These are phyloP conservation scores for Dromius quadrimaculatus DNA, from an alignment of 2,888 invertebrate species.

Conservation along the genomic window DNA sequence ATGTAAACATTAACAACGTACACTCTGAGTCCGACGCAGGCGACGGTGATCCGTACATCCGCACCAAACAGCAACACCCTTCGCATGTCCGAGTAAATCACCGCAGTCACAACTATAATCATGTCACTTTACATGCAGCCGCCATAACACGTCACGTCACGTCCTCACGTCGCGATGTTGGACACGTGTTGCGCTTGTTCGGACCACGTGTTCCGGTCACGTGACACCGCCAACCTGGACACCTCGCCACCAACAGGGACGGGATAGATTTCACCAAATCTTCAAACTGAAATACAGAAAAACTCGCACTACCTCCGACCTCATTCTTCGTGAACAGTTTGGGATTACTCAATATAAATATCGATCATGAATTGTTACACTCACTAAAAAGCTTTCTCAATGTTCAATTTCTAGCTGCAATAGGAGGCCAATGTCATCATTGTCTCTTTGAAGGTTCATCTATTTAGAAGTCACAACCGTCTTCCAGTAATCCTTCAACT, in stretches of 20 bases:
- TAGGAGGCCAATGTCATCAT: no score
- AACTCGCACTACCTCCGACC: no score
- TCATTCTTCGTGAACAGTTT: no score
- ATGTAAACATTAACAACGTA: constrained; percentile 38
- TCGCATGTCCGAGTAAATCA: constrained; percentile 41
- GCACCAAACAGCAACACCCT: constrained; percentile 18
- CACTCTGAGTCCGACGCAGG: constrained; percentile 1
- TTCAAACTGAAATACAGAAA: no score
- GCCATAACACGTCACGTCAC: constrained; percentile 20
- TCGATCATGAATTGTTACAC: no score
- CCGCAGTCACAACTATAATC: constrained; percentile 41
- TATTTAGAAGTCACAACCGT: no score
- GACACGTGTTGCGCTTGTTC: constrained; percentile 53
- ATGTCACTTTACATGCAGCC: constrained; percentile 48
- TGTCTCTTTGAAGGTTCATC: no score
- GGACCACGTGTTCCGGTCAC: constrained; percentile 50
- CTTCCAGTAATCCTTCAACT: no score
- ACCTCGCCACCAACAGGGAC: constrained; percentile 13
- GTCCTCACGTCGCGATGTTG: constrained; percentile 46
- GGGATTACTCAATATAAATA: no score
- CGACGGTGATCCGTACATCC: constrained; percentile 3
- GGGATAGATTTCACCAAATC: no score
- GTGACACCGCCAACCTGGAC: constrained; percentile 30
- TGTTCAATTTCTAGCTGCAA: no score
- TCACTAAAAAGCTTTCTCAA: no score